Base-by-base conservation (phyloP, 2,888 invertebrate genomes). In the Sesamia inferens region DNA sequence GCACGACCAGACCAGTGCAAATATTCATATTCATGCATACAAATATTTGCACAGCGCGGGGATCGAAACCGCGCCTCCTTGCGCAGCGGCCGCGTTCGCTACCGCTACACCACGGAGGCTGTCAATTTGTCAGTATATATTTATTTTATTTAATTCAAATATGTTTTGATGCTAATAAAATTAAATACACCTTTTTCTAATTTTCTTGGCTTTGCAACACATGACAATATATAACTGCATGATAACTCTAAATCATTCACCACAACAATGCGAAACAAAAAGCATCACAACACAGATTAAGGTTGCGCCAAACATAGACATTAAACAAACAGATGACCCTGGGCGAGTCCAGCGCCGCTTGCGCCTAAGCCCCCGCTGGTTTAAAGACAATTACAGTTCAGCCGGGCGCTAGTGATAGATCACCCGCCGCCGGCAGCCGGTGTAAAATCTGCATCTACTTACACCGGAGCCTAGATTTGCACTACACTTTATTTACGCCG, bases 381-480 rank as follows among this genome's bases (percentile, higher is more conserved):
- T 55, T 54, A 54, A 55, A 59, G 51, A 80, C 81, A 79, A 74
- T 81, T 54, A 70, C 74, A 48, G 81, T 68, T 80, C 85, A 79
- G 78, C 76, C 85, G 82, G 70, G 80, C 81, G 68, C 84, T 74
- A 79, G 91, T 94, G 94, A 94, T 93, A 90, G 94, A 94, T 94
- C 90, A 88, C 90, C 92, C 92, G 93, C 92, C 93, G 88, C 84
- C 79, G 82, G 85, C 93, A 92, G 88, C 92, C 92, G 92, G 91
- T 89, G 90, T 86, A 87, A 85, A 87, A 90, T 92, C 92, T 93
- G 93, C 94, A 93, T 94, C 92, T 91, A 90, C 92, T 93, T 92
- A 92, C 90, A 87, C 74, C 87, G 81, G 82, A 88, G 87, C 85
- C 87, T 86, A 90, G 90, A 90, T 91, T 90, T 91, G 90, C 91